A percentile compares a stretch with the other conserved stretches of the same genome.
phyloP scores from a whole-genome alignment of 2,888 invertebrate species.

The Ichneumoninae sp. region DNA sequence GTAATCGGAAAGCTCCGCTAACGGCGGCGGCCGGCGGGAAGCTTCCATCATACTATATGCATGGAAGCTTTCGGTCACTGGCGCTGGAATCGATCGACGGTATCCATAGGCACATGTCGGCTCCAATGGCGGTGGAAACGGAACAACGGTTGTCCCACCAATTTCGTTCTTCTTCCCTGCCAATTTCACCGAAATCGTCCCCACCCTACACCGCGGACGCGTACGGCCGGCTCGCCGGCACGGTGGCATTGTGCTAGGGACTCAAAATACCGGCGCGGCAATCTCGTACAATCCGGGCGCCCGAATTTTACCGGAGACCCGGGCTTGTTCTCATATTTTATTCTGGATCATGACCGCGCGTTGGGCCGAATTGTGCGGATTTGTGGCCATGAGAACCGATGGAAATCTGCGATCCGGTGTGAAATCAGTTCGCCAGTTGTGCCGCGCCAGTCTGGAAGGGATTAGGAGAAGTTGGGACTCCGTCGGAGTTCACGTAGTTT shows the following conservation, averaged over 20 bases:
- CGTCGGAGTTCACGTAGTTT: background rate
- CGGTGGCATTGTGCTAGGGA: background rate
- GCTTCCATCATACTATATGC: slow-evolving; percentile 33
- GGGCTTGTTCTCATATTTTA: background rate
- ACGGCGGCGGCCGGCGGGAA: slow-evolving; percentile 34
- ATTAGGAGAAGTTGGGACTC: background rate
- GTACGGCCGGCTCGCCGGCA: background rate
- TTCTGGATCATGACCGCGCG: background rate
- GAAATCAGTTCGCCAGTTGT: background rate
- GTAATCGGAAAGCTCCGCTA: slow-evolving; percentile 41
- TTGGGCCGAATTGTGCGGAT: background rate
- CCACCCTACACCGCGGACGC: background rate
- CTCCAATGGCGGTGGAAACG: slow-evolving; percentile 4
- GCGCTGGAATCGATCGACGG: slow-evolving; percentile 48
- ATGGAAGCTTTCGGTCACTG: slow-evolving; percentile 45
- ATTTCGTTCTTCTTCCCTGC: slow-evolving; percentile 48
- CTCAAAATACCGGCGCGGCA: background rate
- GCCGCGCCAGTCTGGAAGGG: background rate
- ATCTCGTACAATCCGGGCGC: background rate
- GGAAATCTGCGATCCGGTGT: background rate
- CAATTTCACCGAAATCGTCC: slow-evolving; percentile 15
- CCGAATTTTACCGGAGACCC: background rate
- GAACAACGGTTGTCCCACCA: slow-evolving; percentile 35
- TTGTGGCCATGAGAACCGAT: background rate
- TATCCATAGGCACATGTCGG: slow-evolving; percentile 40